Evolutionary conservation across 2,888 invertebrate genomes (phyloP).

Genomic region (Diloba caeruleocephala): DNA sequence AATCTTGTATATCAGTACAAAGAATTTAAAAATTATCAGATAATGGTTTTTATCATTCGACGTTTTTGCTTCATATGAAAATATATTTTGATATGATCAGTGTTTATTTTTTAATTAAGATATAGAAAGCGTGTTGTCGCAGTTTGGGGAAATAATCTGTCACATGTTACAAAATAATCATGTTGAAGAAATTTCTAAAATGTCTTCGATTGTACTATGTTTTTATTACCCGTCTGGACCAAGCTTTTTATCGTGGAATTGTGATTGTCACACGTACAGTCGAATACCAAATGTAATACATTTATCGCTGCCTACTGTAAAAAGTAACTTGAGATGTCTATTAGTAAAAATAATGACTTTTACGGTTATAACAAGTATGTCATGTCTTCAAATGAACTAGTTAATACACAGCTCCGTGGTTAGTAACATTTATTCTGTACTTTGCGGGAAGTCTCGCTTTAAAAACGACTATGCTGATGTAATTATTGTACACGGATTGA

Average conservation of each 20-base stretch:
- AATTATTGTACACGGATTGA: conserved; percentile 17
- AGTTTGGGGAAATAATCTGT: conserved; percentile 52
- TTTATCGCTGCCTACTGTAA: conserved; percentile 67
- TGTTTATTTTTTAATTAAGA: conserved; percentile 71
- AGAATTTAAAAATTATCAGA: conserved; percentile 71
- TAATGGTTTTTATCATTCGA: conserved; percentile 68
- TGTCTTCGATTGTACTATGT: conserved; percentile 49
- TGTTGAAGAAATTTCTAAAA: conserved; percentile 54
- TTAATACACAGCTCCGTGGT: conserved; percentile 18
- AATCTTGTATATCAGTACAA: conserved; percentile 87
- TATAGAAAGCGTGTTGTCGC: conserved; percentile 58
- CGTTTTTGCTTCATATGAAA: conserved; percentile 72
- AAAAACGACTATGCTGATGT: conserved; percentile 7
- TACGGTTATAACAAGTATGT: conserved; percentile 25
- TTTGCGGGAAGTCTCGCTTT: conserved; percentile 13
- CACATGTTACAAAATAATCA: conserved; percentile 49
- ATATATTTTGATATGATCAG: conserved; percentile 83
- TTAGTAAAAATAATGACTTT: conserved; percentile 64
- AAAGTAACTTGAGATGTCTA: conserved; percentile 53
- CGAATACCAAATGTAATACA: conserved; percentile 63
- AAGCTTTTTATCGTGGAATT: conserved; percentile 62
- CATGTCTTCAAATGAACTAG: conserved; percentile 7
- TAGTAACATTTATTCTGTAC: conserved; percentile 56
- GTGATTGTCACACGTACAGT: conserved; percentile 56
- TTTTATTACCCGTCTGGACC: conserved; percentile 70